A percentile compares a stretch with the other conserved stretches of the same genome.
phyloP scores from a whole-genome alignment of 2,888 invertebrate genomes.

The Doris montereyensis region DNA sequence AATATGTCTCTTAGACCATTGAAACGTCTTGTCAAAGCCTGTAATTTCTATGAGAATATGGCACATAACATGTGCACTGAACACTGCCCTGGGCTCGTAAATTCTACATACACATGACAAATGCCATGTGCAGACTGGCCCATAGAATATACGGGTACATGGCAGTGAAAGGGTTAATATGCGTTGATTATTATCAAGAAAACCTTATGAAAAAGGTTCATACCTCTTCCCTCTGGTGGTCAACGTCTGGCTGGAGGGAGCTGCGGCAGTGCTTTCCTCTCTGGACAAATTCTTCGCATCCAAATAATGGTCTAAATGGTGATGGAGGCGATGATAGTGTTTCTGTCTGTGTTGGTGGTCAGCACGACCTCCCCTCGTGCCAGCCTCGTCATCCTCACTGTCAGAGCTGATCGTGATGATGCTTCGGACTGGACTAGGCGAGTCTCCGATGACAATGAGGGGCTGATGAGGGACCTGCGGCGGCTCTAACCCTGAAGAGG shows the following conservation, averaged over 20 bases:
- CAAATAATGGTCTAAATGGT: conserved; percentile 27
- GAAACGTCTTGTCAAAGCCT: too few species aligned
- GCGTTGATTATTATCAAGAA: too few species aligned
- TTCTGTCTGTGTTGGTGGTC: conserved; percentile 22
- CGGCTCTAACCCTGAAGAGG: conserved; percentile 21
- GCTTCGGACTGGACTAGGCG: conserved; percentile 94
- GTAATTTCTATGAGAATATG: too few species aligned
- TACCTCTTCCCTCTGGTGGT: conserved; percentile 22
- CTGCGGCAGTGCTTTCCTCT: conserved; percentile 14
- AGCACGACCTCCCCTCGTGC: not conserved
- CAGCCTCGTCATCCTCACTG: conserved; percentile 79
- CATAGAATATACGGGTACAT: too few species aligned
- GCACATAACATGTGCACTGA: too few species aligned
- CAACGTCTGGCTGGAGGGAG: not conserved
- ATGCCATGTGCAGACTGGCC: too few species aligned
- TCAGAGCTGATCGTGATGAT: conserved; percentile 97
- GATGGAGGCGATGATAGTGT: not conserved
- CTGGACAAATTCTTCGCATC: conserved; percentile 18
- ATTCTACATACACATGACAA: too few species aligned
- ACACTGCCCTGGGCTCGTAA: too few species aligned
- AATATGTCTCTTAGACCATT: too few species aligned
- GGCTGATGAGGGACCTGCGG: conserved; percentile 26
- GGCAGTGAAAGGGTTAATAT: too few species aligned
- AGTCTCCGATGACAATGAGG: conserved; percentile 86
- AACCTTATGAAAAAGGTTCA: not conserved